Evolutionary conservation across 2,797 vertebrate genomes (phyloP), one percentile per base, ranked within the genome.

Genomic region (Typhlichthys subterraneus): DNA sequence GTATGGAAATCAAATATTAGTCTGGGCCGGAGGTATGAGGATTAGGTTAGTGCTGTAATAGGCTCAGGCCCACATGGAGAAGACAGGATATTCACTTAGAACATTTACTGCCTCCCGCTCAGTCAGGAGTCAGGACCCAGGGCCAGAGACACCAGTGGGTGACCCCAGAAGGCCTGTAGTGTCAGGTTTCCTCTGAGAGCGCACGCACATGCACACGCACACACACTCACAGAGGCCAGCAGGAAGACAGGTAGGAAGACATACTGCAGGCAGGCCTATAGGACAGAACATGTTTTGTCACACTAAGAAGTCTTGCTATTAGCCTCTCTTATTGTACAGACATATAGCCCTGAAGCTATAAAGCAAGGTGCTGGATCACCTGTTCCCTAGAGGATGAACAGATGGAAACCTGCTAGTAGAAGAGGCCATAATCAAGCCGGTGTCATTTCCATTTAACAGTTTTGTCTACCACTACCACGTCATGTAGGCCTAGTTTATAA

Each of bases 1-100:
- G 60, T 3, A 33, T 68, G 45, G 59, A 65, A 82, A 78, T 79
- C 84, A 76, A 57, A 81, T 75, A 69, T 67, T 2, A 63, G 80
- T 77, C 76, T 80, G 81, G 73, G 76, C 81, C 61, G 70, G 81
- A 84, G 80, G 84, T 75, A 53, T 68, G 6, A 52, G 58, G 7
- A 87, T 88, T 84, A 73, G 80, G 87, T 88, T 83, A 85, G 33
- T 64, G 19, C 62, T 53, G 76, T 87, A 87, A 86, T 75, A 73
- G 70, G 70, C 73, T 68, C 38, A 17, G 75, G 77, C 59, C 81
- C 77, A 78, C 81, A 49, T 77, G 68, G 55, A 66, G 48, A 47
- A 65, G 80, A 78, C 86, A 87, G 85, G 85, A 88, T 85, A 73
- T 85, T 83, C 86, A 85, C 86, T 85, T 82, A 83, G 76, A 53